Evolutionary conservation across 64 coral and sea anemone species (phyloP).

Genomic region (Trachythela sp.): DNA sequence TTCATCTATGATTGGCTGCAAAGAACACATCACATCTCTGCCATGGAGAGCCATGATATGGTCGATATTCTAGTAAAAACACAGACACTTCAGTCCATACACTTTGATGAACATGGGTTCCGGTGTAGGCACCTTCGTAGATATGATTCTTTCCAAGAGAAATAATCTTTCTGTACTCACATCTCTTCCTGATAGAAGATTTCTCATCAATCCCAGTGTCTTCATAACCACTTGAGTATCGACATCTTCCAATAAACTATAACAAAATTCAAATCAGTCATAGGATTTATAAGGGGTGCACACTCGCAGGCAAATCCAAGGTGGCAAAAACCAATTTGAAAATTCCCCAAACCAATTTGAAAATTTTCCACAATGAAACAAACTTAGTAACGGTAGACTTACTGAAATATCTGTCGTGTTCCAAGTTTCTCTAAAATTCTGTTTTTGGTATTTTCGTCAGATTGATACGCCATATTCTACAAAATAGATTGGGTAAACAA

Average conservation of each 20-base stretch:
- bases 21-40: conserved; percentile 63
- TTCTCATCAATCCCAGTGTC: conserved; percentile 86
- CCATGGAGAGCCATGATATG: conserved; percentile 85
- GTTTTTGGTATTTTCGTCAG: conserved; percentile 84
- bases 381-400: neutral
- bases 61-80: conserved; percentile 65
- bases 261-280: neutral
- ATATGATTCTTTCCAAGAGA: neutral
- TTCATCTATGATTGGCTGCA: conserved; percentile 76
- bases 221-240: conserved; percentile 95
- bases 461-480: conserved; percentile 97
- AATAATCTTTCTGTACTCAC: no score
- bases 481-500: neutral
- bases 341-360: no score
- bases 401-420: conserved; percentile 79
- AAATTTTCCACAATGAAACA: no score
- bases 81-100: neutral
- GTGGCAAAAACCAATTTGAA: no score
- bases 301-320: no score
- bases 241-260: conserved; percentile 81
- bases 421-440: conserved; percentile 84
- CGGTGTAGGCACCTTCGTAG: neutral
- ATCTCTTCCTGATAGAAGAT: conserved; percentile 93
- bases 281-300: neutral
- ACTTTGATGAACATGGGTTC: neutral